Evolutionary conservation across 2,888 invertebrate species (phyloP).

Genomic region (Lycia hirtaria): DNA sequence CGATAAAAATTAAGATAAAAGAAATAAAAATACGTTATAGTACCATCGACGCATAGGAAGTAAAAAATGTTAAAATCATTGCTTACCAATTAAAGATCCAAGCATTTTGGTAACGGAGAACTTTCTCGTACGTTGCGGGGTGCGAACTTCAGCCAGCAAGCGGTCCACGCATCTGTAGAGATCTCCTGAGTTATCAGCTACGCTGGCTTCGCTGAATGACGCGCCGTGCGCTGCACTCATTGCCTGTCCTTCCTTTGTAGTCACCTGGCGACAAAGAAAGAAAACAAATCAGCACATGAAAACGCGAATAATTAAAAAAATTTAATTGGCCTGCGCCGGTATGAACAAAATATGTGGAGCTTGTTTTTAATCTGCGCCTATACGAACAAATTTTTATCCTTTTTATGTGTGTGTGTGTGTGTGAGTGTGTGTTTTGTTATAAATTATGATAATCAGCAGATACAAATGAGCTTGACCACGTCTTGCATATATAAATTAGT

Average conservation of each 20-base stretch:
- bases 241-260: conserved; percentile 89
- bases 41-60: neutral
- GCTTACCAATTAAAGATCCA: conserved; percentile 88
- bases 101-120: conserved; percentile 93
- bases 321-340: too few relatives aligned
- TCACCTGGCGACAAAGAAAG: conserved; percentile 81
- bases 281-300: neutral
- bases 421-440: too few relatives aligned
- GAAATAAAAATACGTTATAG: too few relatives aligned
- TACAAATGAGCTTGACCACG: too few relatives aligned
- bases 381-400: too few relatives aligned
- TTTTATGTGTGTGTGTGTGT: too few relatives aligned
- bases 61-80: neutral
- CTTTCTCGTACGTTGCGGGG: conserved; percentile 87
- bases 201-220: conserved; percentile 92
- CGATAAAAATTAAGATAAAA: too few relatives aligned
- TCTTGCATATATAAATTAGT: too few relatives aligned
- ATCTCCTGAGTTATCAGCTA: conserved; percentile 91
- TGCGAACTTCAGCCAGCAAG: conserved; percentile 88
- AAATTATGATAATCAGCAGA: too few relatives aligned
- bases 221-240: conserved; percentile 88
- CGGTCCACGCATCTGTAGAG: conserved; percentile 90
- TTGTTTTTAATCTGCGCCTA: too few relatives aligned
- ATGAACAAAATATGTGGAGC: too few relatives aligned
- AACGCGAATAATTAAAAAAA: neutral